Evolutionary conservation across 2,888 invertebrate species (phyloP).

Genomic region (Coelopa pilipes): DNA sequence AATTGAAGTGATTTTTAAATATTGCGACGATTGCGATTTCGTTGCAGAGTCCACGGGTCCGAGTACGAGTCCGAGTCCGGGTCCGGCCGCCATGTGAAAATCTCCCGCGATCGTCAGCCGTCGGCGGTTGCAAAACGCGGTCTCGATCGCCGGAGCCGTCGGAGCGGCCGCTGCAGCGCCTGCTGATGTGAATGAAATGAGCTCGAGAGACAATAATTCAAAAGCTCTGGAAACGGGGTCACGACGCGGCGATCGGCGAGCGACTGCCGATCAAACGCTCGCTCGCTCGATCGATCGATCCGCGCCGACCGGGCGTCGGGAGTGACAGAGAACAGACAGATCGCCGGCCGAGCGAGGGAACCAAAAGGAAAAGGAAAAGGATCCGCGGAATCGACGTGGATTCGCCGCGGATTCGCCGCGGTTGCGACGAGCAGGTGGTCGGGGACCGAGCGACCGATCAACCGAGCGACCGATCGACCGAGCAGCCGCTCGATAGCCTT

Average conservation of each 20-base stretch:
- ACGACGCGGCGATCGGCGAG: background rate
- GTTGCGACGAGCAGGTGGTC: too few relatives aligned
- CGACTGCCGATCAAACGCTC: background rate
- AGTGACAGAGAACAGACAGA: slow-evolving; percentile 10
- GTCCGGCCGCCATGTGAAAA: slow-evolving; percentile 5
- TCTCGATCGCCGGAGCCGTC: background rate
- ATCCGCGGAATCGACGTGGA: background rate
- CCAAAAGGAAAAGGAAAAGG: slow-evolving; percentile 4
- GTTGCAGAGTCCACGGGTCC: background rate
- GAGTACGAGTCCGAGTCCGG: slow-evolving; percentile 3
- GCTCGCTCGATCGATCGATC: slow-evolving; percentile 1
- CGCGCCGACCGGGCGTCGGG: background rate
- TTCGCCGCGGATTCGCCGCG: background rate
- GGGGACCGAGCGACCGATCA: too few relatives aligned
- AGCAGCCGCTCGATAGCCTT: background rate
- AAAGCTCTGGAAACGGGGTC: slow-evolving; percentile 17
- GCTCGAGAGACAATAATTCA: slow-evolving; percentile 24
- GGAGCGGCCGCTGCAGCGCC: background rate
- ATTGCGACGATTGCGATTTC: slow-evolving; percentile 7
- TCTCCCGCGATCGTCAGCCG: slow-evolving; percentile 18
- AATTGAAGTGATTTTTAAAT: slow-evolving; percentile 32
- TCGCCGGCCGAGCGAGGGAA: background rate
- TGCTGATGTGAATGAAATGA: slow-evolving; percentile 8
- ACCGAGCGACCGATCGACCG: too few relatives aligned
- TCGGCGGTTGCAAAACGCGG: slow-evolving; percentile 24